These are phyloP conservation scores for Bruchidius siliquastri DNA, from an alignment of 2,888 invertebrate species.

Conservation along the genomic window DNA sequence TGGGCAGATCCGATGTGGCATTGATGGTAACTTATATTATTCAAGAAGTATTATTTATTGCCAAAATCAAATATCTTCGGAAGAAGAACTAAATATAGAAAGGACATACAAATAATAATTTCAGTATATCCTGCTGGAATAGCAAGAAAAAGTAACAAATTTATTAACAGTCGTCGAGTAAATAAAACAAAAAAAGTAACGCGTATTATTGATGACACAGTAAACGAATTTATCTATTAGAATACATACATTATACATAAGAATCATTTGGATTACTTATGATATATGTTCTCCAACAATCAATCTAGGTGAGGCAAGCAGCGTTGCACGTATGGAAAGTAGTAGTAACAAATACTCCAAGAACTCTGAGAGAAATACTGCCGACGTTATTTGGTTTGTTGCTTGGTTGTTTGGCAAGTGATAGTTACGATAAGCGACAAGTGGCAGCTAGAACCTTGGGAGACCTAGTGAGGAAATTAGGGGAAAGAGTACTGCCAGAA, in stretches of 20 bases:
- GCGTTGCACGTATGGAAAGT: conserved; percentile 99
- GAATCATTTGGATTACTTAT: not conserved
- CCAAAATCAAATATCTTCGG: no score
- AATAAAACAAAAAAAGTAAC: no score
- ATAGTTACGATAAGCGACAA: conserved; percentile 90
- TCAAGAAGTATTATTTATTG: conserved; percentile 41
- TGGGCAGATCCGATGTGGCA: conserved; percentile 96
- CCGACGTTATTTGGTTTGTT: conserved; percentile 89
- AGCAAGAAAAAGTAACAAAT: no score
- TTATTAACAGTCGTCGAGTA: no score
- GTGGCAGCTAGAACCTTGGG: conserved; percentile 94
- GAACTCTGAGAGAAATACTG: conserved; percentile 92
- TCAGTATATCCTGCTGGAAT: no score
- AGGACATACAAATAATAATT: no score
- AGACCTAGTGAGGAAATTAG: conserved; percentile 93
- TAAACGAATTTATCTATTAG: no score
- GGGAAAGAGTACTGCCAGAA: conserved; percentile 95
- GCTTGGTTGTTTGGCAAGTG: conserved; percentile 88
- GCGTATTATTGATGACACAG: no score
- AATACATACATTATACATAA: no score
- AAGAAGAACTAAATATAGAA: no score
- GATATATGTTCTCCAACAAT: not conserved
- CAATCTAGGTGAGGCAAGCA: conserved; percentile 65
- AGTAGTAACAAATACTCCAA: conserved; percentile 95
- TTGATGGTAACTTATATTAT: conserved; percentile 60